Evolutionary conservation across 2,888 invertebrate genomes (phyloP).

Genomic region (Euphydryas editha): DNA sequence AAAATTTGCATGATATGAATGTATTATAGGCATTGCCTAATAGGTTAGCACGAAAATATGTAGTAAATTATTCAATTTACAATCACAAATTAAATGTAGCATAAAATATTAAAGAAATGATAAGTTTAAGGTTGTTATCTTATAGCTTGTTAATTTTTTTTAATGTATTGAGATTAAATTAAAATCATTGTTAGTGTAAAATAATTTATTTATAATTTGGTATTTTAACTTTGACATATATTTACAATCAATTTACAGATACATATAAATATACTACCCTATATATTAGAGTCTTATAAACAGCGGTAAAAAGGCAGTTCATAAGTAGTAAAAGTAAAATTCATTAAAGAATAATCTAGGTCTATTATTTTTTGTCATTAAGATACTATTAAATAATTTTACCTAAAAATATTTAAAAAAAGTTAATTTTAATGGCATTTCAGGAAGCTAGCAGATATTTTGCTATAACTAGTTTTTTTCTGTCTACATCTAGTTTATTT

Average conservation of each 20-base stretch:
- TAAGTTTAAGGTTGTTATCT: no score
- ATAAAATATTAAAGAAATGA: no score
- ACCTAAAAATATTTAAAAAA: conserved; percentile 8
- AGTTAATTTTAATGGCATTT: conserved; percentile 11
- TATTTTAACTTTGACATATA: conserved; percentile 52
- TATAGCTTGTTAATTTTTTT: no score
- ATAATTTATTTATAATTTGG: conserved; percentile 51
- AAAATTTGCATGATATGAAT: no score
- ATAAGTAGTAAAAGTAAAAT: background rate
- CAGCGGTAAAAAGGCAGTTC: background rate
- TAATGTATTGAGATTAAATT: background rate
- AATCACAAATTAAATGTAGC: no score
- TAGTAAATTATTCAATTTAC: no score
- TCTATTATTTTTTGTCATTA: background rate
- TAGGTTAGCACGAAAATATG: no score
- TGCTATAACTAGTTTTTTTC: background rate
- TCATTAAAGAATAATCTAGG: background rate
- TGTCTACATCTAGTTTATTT: background rate
- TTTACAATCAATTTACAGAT: conserved; percentile 50
- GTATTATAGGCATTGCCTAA: no score
- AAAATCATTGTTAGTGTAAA: conserved; percentile 31
- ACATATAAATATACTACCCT: conserved; percentile 16
- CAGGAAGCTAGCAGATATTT: conserved; percentile 2
- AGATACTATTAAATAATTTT: conserved; percentile 6
- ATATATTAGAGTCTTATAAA: background rate